Evolutionary conservation across 2,888 invertebrate species (phyloP), one percentile per base, ranked within the genome.

Genomic region (Acanthosoma haemorrhoidale): DNA sequence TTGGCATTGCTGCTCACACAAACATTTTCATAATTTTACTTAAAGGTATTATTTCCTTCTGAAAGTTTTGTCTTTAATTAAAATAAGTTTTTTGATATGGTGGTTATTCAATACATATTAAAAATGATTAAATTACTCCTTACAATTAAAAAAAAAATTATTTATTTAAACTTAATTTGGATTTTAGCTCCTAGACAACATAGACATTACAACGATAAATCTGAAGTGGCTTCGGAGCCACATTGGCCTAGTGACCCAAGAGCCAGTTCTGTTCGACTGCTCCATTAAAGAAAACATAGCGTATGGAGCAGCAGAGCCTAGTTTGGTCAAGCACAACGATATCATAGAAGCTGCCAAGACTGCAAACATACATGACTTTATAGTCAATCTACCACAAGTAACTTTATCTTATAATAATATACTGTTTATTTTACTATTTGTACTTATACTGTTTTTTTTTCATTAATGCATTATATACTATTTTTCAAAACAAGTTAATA

Each of bases 221-320:
- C 77, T 92, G 18, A 77, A 83, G 0, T 87, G 86, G 66, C 79
- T 91, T 8, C 84, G 96, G 70, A 84, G 86, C 43, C 88, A 92
- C 74, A 85, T 96, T 71, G 94, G 94, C 3, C 89, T 96, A 72
- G 86, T 87, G 3, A 83, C 84, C 0, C 87, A 87, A 79, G 86
- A 87, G 75, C 87, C 85, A 0, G 80, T 82, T 3, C 79, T 87
- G 6, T 87, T 87, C 77, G 83, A 84, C 71, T 79, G 83, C 68
- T 83, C 82, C 25, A 84, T 87, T 41, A 79, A 78, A 9, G 84
- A 86, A 71, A 87, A 87, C 76, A 87, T 87, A 72, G 82, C 83
- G 1, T 87, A 87, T 77, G 87, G 87, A 2, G 70, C 73, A 9
- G 18, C 61, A 8, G 68, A 69, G 21, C 69, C 69, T n/a, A 21